Evolutionary conservation across 2,797 vertebrate genomes (phyloP), one percentile per base, ranked within the genome.

Genomic region (Fistularia commersonii): DNA sequence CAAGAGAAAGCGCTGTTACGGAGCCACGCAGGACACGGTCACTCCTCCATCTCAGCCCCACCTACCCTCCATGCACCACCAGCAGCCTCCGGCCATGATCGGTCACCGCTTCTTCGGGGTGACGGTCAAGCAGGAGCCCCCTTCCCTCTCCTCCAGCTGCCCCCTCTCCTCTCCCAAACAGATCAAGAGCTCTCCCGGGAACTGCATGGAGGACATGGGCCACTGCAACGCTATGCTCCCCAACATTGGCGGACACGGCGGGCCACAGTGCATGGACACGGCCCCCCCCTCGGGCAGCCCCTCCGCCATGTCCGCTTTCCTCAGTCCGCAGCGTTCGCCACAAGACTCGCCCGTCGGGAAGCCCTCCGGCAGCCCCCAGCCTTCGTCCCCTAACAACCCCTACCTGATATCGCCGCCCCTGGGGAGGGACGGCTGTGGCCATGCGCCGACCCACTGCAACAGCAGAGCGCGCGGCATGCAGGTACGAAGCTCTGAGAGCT

Each of bases 301-400:
- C 2, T 74, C 89, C 8, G 67, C 88, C 31, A 87, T 95, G 74
- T 91, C 95, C 0, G 91, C 95, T 1, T 98, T 98, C 80, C 91
- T 98, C 59, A 98, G 95, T 71, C 96, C 97, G 0, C 95, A 98
- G 81, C 94, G 93, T 66, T 98, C 97, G 0, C 97, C 97, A 0
- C 93, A 95, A 75, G 93, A 96, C 73, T 97, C 95, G 0, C 93
- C 95, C 0, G 79, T 90, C 0, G 90, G 91, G 32, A 90, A 91
- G 49, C 56, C 77, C 2, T 81, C 92, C 1, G 87, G 88, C 45
- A 97, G 95, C 77, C 94, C 97, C 0, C 94, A 94, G 70, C 93
- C 97, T 0, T 91, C 94, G 0, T 96, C 97, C 1, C 95, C 97
- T 6, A 93, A 91, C 69, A 93, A 87, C 78, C 87, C 91, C 61